A percentile compares a stretch with the other conserved stretches of the same genome.
Evolutionary conservation across 2,888 invertebrate species (phyloP).

Genomic region (Conistra vaccinii): DNA sequence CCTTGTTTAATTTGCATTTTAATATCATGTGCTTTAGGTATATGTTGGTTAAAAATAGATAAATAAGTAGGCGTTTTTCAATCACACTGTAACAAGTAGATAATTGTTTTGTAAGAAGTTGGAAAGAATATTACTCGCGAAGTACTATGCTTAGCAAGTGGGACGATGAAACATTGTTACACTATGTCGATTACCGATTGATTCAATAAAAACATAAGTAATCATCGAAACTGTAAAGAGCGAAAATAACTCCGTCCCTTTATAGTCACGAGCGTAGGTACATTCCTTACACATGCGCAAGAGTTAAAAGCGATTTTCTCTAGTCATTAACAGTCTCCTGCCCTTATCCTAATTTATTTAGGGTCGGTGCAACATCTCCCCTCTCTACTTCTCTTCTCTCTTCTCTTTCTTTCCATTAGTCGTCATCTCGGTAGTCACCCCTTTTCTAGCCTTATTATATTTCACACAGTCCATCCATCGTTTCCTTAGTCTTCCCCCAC

Average conservation of each 20-base stretch:
- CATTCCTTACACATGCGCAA: background rate
- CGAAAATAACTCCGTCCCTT: background rate
- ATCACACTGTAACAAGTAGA: background rate
- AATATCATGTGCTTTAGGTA: conserved; percentile 13
- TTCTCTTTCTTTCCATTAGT: no score
- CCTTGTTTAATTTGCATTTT: conserved; percentile 39
- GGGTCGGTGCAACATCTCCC: no score
- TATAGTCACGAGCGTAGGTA: background rate
- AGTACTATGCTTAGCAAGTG: background rate
- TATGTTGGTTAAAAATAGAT: background rate
- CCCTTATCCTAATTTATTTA: no score
- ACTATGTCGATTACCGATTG: background rate
- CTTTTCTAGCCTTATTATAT: no score
- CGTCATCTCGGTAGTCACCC: no score
- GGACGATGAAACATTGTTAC: background rate
- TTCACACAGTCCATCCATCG: no score
- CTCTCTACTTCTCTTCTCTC: no score
- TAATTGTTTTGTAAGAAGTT: background rate
- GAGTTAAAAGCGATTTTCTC: background rate
- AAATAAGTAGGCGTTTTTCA: background rate
- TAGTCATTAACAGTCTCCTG: no score
- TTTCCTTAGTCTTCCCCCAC: no score
- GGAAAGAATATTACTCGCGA: background rate
- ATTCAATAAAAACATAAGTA: background rate
- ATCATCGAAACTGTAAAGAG: background rate